Base-by-base conservation (phyloP, 2,888 invertebrate genomes). In the Trachelus troglodyta region DNA sequence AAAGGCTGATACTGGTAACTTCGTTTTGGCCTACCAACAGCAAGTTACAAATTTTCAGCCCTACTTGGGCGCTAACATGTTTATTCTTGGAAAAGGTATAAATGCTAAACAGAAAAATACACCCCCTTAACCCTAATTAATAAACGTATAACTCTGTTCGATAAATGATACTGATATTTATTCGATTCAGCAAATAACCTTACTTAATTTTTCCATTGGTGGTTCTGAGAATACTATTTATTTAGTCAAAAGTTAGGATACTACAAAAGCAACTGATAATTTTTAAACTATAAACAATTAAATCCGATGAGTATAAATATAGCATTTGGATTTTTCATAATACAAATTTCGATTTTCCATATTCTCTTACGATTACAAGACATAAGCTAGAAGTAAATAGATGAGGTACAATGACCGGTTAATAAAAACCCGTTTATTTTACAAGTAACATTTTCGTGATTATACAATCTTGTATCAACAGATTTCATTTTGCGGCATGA, bases 11-110 rank as follows among this genome's bases (percentile, higher is more conserved):
- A 96, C 96, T 0, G 97, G 97, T 15, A 94, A 94, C 80, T 97
- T 97, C 87, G 96, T 96, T 87, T 90, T 96, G 81, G 94, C 95
- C 23, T 97, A 96, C 90, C 94, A 94, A 82, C 97, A 97, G 92
- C 92, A 94, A 56, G 93, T 95, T 79, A 95, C 96, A 0, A 94
- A 95, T 86, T 94, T 95, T 0, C 96, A 96, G 12, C 96, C 96
- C 0, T 96, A 97, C 89, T 93, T 96, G 83, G 96, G 96, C 0
- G 92, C 95, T 83, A 95, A 94, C 78, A 91, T 96, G 75, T 94
- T 95, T 75, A 93, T 96, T 12, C 93, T 95, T 80, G 96, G 96
- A 15, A 94, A 94, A 85, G 93, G 93, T 82, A 90, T 95, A 68
- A 91, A 56, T 56, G 6, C 93, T 78, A 94, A 23, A 56, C 23